Conservation (phyloP, 2,888 invertebrate species). For the Rhingia campestris region DNA sequence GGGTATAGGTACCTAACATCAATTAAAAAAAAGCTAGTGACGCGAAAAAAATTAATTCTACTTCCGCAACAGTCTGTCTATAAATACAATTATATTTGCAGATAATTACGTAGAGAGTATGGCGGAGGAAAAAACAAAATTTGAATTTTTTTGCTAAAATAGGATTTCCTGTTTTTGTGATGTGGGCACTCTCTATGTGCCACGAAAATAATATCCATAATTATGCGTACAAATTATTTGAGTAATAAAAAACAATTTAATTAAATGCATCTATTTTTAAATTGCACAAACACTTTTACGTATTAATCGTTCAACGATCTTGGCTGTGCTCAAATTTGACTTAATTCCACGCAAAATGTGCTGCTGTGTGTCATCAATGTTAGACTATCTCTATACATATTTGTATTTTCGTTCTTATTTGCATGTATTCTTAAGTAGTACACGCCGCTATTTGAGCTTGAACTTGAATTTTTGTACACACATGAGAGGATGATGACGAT, state of each 20-base stretch:
- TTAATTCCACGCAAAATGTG: constrained; percentile 3
- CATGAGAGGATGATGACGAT: constrained; percentile 23
- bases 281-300: constrained; percentile 20
- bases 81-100: constrained; percentile 29
- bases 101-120: constrained; percentile 11
- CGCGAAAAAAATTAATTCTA: constrained; percentile 47
- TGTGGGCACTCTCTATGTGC: constrained; percentile 36
- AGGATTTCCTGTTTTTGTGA: constrained; percentile 37
- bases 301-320: constrained; percentile 44
- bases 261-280: constrained; percentile 15
- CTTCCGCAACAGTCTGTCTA: constrained; percentile 66
- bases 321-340: constrained; percentile 16
- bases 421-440: constrained; percentile 30
- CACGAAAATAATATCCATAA: constrained; percentile 56
- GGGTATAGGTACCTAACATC: constrained; percentile 26
- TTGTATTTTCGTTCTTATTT: constrained; percentile 19
- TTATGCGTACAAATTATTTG: constrained; percentile 37
- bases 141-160: constrained; percentile 1
- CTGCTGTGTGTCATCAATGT: constrained; percentile 19
- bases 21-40: constrained; percentile 22
- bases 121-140: constrained; percentile 15
- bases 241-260: constrained; percentile 14
- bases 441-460: constrained; percentile 42
- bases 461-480: constrained; percentile 52
- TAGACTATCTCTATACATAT: background rate